Percentiles rank a stretch among this genome's conserved stretches.
These are phyloP conservation scores for Drosophila orosa DNA, from an alignment of 1,140 invertebrate species.

Conservation along the genomic window DNA sequence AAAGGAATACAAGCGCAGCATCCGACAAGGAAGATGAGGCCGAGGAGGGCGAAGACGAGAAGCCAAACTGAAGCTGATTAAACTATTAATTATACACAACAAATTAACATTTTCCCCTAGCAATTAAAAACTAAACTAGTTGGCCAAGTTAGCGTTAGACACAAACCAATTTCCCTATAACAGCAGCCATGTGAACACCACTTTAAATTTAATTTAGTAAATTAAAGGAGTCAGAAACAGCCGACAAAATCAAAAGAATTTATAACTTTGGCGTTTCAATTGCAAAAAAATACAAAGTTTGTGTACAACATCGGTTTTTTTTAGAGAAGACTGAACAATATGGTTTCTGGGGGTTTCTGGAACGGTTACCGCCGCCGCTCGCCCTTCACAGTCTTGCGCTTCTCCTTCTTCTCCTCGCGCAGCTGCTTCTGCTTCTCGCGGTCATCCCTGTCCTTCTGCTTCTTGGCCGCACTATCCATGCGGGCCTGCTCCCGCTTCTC, in stretches of 20 bases:
- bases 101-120: conserved; percentile 41
- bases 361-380: conserved; percentile 91
- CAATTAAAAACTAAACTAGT: conserved; percentile 40
- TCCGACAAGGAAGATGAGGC: conserved; percentile 42
- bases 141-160: conserved; percentile 58
- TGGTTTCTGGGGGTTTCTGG: not conserved
- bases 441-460: conserved; percentile 95
- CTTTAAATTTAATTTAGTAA: conserved; percentile 68
- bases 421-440: conserved; percentile 92
- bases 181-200: conserved; percentile 48
- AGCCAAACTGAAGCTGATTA: conserved; percentile 42
- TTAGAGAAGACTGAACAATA: conserved; percentile 17
- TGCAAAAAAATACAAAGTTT: conserved; percentile 28
- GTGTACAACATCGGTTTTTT: conserved; percentile 20
- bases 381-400: conserved; percentile 93
- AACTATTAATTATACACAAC: conserved; percentile 36
- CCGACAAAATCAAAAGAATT: conserved; percentile 39
- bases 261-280: conserved; percentile 36
- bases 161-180: conserved; percentile 32
- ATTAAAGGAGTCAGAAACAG: conserved; percentile 46
- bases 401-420: conserved; percentile 94
- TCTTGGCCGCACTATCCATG: conserved; percentile 91
- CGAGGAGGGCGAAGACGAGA: conserved; percentile 28
- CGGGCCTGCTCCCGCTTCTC: conserved; percentile 91
- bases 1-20: conserved; percentile 13